A percentile compares a stretch with the other conserved stretches of the same genome.
Evolutionary conservation across 2,113 vertebrate genomes (phyloP).

Genomic region (Poeciliopsis turrubarensis): DNA sequence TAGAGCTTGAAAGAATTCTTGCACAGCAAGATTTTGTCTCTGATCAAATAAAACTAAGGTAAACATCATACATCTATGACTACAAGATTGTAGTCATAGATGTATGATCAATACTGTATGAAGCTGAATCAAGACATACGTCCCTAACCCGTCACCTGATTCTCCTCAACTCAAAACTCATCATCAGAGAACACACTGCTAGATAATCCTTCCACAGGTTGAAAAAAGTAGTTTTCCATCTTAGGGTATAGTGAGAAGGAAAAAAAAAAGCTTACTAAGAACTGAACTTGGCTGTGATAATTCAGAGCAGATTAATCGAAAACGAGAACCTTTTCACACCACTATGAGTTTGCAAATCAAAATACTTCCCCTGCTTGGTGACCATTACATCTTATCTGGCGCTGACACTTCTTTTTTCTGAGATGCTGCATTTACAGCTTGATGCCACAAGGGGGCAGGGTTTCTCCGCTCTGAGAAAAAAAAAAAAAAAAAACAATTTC

Average conservation of each 20-base stretch:
- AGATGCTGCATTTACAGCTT: conserved; percentile 19
- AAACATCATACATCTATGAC: no score
- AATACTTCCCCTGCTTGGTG: conserved; percentile 39
- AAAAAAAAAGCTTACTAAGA: not conserved
- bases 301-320: not conserved
- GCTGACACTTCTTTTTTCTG: conserved; percentile 23
- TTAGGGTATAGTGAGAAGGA: not conserved
- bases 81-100: no score
- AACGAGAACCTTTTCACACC: conserved; percentile 6
- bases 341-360: conserved; percentile 30
- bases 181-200: not conserved
- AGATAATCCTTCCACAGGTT: not conserved
- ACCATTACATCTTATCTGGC: not conserved
- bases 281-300: not conserved
- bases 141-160: no score
- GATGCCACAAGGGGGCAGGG: conserved; percentile 60
- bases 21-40: no score
- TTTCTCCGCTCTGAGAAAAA: not conserved
- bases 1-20: no score
- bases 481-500: no score
- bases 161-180: no score
- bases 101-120: no score
- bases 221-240: not conserved
- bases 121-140: no score
- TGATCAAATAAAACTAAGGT: no score